These are phyloP conservation scores for Tinamus major DNA, from an alignment of 2,797 vertebrate species.

Conservation along the genomic window DNA sequence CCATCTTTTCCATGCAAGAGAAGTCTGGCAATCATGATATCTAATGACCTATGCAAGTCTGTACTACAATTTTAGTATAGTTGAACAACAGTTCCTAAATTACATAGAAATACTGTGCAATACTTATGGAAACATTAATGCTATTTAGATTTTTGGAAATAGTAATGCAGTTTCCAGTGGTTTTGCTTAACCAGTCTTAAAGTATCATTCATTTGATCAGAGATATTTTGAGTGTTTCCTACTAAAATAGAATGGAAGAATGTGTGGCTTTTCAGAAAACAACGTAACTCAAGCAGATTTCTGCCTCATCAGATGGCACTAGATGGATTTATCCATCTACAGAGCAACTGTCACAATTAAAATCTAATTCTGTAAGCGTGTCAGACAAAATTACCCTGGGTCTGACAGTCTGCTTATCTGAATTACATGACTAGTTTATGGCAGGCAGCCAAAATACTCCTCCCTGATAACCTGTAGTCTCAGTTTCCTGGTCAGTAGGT, in stretches of 20 bases:
- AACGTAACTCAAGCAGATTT: not conserved
- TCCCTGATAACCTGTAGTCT: not conserved
- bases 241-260: not conserved
- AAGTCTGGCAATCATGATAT: constrained; percentile 68
- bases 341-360: not conserved
- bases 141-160: not conserved
- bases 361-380: constrained; percentile 2
- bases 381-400: not conserved
- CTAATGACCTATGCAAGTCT: constrained; percentile 46
- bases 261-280: not conserved
- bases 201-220: not conserved
- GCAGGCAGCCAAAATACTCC: constrained; percentile 4
- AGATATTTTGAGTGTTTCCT: not conserved
- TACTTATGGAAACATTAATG: constrained; percentile 34
- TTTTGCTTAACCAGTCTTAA: not conserved
- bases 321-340: constrained; percentile 6
- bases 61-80: constrained; percentile 22
- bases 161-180: not conserved
- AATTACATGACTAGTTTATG: not conserved
- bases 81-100: constrained; percentile 1
- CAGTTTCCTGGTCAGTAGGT: not conserved
- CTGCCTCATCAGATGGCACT: not conserved
- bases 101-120: not conserved
- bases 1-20: constrained; percentile 63
- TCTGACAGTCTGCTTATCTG: not conserved